These are phyloP conservation scores for Passer domesticus DNA, from an alignment of 2,113 vertebrate genomes.

Conservation along the genomic window DNA sequence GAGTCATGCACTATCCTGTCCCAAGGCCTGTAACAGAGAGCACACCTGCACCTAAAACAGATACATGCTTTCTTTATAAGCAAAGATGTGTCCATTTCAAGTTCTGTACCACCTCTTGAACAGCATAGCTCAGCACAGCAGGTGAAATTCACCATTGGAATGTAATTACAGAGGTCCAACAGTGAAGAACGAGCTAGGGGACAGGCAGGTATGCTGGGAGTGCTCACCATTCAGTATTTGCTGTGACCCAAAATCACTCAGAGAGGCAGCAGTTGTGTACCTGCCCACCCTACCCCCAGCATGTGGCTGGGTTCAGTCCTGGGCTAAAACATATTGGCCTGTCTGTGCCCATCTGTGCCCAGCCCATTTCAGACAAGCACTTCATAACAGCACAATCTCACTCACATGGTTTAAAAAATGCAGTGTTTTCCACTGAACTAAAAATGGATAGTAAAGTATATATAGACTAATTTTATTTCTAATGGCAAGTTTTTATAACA, in stretches of 20 bases:
- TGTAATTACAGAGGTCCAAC: not conserved
- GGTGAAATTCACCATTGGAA: not conserved
- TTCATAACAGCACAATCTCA: not conserved
- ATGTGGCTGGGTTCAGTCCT: not conserved
- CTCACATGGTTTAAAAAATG: not conserved
- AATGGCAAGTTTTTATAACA: not conserved
- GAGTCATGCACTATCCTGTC: not conserved
- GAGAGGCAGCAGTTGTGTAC: not conserved
- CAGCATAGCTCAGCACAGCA: not conserved
- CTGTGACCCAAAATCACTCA: not conserved
- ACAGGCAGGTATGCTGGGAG: not conserved
- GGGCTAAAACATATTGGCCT: not conserved
- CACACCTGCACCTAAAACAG: not conserved
- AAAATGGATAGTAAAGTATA: not conserved
- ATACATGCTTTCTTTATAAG: not conserved
- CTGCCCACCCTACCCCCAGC: not conserved
- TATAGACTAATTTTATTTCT: not conserved
- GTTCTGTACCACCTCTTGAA: not conserved
- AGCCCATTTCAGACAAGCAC: not conserved
- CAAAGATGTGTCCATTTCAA: not conserved
- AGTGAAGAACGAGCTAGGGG: not conserved
- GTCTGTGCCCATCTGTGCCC: not conserved
- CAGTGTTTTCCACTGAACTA: not conserved
- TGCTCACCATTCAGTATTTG: fast-evolving
- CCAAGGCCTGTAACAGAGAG: not conserved